phyloP scores from a whole-genome alignment of 2,888 invertebrate species.

The Ormyrus thymus region DNA sequence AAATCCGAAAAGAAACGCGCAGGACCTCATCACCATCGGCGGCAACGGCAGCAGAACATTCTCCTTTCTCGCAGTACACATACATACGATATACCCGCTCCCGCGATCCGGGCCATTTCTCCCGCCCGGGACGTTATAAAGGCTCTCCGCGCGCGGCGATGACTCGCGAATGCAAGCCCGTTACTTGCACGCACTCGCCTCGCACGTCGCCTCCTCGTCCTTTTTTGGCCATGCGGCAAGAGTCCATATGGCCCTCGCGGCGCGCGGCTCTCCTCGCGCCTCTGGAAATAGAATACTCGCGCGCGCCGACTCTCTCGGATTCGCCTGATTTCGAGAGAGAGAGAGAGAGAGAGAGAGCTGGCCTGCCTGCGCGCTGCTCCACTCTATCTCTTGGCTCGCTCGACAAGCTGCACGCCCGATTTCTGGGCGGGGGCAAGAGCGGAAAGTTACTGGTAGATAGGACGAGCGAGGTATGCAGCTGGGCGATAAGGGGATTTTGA shows the following conservation, averaged over 20 bases:
- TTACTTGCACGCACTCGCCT: neutral
- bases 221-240: constrained; percentile 44
- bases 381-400: neutral
- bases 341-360: neutral
- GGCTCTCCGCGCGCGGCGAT: neutral
- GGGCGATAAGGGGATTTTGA: too few relatives aligned
- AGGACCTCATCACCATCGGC: too few relatives aligned
- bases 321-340: neutral
- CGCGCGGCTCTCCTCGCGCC: constrained; percentile 14
- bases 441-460: too few relatives aligned
- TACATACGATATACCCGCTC: too few relatives aligned
- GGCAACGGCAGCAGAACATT: too few relatives aligned
- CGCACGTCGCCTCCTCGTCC: constrained; percentile 30
- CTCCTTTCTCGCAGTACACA: too few relatives aligned
- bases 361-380: neutral
- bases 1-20: too few relatives aligned
- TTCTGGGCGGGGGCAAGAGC: too few relatives aligned
- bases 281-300: constrained; percentile 47
- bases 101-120: too few relatives aligned
- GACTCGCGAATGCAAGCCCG: neutral
- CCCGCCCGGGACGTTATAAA: neutral
- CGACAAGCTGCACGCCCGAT: neutral
- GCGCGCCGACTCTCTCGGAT: neutral
- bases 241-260: constrained; percentile 4
- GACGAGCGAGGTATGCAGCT: too few relatives aligned